Percentiles rank a stretch among this genome's conserved stretches.
Conservation (phyloP, 2,888 invertebrate genomes). For the Leucophenga montana region DNA sequence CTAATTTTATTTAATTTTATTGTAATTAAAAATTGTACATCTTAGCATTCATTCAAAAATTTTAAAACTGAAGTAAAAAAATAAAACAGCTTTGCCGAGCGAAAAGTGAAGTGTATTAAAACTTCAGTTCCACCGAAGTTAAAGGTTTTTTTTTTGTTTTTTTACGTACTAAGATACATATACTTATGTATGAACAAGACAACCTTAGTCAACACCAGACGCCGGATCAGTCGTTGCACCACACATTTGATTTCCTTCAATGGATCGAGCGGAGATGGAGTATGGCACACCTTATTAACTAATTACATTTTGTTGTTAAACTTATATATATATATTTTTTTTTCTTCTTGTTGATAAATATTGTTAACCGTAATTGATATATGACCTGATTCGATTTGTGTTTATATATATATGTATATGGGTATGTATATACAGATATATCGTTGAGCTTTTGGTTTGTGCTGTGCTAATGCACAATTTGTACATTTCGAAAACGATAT, state of each 20-base stretch:
- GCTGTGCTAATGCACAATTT: slow-evolving; percentile 1
- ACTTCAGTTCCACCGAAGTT: too few relatives aligned
- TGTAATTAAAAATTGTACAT: too few relatives aligned
- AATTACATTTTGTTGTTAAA: slow-evolving; percentile 64
- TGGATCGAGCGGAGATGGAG: not conserved
- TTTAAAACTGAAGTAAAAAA: too few relatives aligned
- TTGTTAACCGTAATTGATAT: slow-evolving; percentile 20
- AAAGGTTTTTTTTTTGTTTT: too few relatives aligned
- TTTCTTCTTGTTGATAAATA: too few relatives aligned
- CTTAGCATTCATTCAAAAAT: too few relatives aligned
- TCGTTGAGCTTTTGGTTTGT: slow-evolving; percentile 9
- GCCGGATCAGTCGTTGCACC: not conserved
- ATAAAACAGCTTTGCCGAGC: too few relatives aligned
- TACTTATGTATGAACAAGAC: not conserved
- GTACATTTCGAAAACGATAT: slow-evolving; percentile 20
- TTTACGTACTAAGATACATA: too few relatives aligned
- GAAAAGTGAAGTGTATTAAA: too few relatives aligned
- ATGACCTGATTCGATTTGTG: slow-evolving; percentile 18
- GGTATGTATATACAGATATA: too few relatives aligned
- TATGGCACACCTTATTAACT: slow-evolving; percentile 62
- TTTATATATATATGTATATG: not conserved
- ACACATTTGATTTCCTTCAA: not conserved
- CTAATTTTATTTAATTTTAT: too few relatives aligned
- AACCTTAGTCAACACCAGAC: not conserved
- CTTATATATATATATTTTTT: slow-evolving; percentile 5